Evolutionary conservation across 1,140 invertebrate species (phyloP).

Genomic region (Monochamus saltuarius): DNA sequence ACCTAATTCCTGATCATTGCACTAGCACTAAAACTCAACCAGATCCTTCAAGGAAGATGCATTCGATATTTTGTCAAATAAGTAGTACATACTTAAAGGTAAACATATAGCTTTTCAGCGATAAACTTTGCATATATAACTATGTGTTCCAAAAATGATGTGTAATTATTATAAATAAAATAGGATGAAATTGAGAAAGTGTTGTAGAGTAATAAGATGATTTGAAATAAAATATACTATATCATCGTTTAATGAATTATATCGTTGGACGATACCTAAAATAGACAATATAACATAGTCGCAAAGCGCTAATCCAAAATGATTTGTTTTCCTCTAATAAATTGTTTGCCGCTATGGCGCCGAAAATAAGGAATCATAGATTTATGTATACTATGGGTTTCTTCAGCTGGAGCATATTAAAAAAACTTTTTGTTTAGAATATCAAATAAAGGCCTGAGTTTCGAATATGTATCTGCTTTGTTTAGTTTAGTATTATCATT

Average conservation of each 20-base stretch:
- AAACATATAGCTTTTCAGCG: too few species aligned
- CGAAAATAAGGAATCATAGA: slow-evolving; percentile 35
- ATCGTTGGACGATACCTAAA: slow-evolving; percentile 7
- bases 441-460: slow-evolving; percentile 5
- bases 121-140: too few species aligned
- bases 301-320: slow-evolving; percentile 23
- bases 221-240: too few species aligned
- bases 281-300: slow-evolving; percentile 18
- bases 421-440: slow-evolving; percentile 32
- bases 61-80: not conserved
- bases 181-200: too few species aligned
- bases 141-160: too few species aligned
- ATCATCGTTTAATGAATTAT: too few species aligned
- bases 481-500: slow-evolving; percentile 41
- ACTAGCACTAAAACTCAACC: slow-evolving; percentile 1
- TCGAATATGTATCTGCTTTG: slow-evolving; percentile 7
- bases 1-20: slow-evolving; percentile 10
- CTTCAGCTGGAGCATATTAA: slow-evolving; percentile 15
- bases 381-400: slow-evolving; percentile 39
- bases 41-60: not conserved
- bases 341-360: slow-evolving; percentile 28
- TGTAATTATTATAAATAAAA: too few species aligned
- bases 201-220: too few species aligned
- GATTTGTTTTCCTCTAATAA: slow-evolving; percentile 30
- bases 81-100: too few species aligned